Percentiles rank a stretch among this genome's conserved stretches.
Evolutionary conservation across 2,113 vertebrate genomes (phyloP).

Genomic region (Prolemur simus): DNA sequence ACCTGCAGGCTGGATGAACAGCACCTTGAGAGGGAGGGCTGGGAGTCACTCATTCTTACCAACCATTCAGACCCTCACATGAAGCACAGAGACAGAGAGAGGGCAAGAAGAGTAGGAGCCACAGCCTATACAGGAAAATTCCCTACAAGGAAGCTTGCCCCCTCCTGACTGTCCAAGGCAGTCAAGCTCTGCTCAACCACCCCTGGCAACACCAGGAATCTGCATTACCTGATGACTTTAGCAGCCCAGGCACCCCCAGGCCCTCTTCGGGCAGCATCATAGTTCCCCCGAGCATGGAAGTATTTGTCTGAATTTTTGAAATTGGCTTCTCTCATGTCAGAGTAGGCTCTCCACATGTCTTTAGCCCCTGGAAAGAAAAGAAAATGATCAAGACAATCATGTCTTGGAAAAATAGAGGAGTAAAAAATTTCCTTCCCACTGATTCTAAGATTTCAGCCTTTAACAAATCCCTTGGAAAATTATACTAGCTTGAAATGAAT

Average conservation of each 20-base stretch:
- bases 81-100: not conserved
- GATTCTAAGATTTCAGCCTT: not conserved
- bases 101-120: not conserved
- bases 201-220: not conserved
- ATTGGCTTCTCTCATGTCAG: slow-evolving; percentile 61
- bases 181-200: not conserved
- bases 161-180: not conserved
- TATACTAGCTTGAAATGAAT: not conserved
- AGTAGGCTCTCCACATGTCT: slow-evolving; percentile 54
- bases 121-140: not conserved
- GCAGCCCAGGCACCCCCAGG: not conserved
- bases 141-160: not conserved
- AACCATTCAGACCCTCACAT: not conserved
- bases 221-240: not conserved
- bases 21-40: not conserved
- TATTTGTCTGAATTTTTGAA: slow-evolving; percentile 57
- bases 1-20: not conserved
- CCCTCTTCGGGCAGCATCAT: slow-evolving; percentile 18
- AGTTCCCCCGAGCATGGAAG: slow-evolving; percentile 54
- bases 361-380: not conserved
- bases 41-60: no score
- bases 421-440: not conserved
- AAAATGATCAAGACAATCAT: not conserved
- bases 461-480: not conserved
- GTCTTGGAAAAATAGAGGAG: not conserved